Evolutionary conservation across 2,888 invertebrate genomes (phyloP).

Genomic region (Glaucopsyche alexis): DNA sequence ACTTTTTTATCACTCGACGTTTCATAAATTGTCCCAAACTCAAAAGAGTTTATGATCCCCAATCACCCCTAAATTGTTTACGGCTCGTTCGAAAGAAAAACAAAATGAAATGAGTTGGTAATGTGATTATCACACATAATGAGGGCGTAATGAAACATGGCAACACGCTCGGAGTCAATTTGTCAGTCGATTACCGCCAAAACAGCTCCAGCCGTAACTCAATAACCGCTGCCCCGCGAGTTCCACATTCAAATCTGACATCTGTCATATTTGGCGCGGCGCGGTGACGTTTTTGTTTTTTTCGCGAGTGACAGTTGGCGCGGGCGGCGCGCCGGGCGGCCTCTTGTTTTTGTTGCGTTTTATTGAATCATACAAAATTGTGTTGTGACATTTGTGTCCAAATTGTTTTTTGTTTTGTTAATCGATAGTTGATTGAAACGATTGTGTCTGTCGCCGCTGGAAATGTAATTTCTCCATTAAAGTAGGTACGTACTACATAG

Average conservation of each 20-base stretch:
- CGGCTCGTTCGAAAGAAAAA: conserved; percentile 1
- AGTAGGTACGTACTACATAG: no score
- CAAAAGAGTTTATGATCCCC: neutral
- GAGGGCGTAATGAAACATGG: conserved; percentile 35
- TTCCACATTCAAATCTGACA: conserved; percentile 59
- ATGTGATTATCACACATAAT: conserved; percentile 37
- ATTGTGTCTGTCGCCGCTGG: conserved; percentile 1
- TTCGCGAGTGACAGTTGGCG: conserved; percentile 65
- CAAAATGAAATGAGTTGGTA: conserved; percentile 24
- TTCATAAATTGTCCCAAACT: neutral
- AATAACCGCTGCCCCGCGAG: conserved; percentile 49
- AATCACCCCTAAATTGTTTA: neutral
- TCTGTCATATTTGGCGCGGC: conserved; percentile 65
- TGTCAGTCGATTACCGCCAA: conserved; percentile 61
- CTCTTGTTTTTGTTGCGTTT: conserved; percentile 51
- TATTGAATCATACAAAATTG: conserved; percentile 53
- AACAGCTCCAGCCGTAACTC: conserved; percentile 57
- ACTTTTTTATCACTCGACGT: neutral
- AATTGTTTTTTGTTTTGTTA: conserved; percentile 24
- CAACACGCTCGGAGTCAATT: conserved; percentile 59
- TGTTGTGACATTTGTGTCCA: conserved; percentile 27
- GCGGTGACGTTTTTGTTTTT: conserved; percentile 52
- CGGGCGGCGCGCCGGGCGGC: conserved; percentile 62
- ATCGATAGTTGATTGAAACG: conserved; percentile 1
- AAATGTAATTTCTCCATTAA: neutral